Base-by-base conservation (phyloP, 2,888 invertebrate species). In the Trilocha varians region DNA sequence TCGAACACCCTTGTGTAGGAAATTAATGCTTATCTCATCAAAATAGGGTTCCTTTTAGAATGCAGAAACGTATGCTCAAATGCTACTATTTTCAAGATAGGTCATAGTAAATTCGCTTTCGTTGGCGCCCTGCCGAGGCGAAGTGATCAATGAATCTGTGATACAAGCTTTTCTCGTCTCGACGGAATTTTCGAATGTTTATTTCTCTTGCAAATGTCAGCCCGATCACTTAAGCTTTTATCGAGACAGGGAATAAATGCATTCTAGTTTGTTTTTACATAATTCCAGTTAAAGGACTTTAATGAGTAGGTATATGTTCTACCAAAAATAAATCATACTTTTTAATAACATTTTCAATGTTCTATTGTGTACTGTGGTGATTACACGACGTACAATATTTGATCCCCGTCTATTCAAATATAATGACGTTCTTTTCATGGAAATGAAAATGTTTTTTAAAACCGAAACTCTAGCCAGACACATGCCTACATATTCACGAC, bases 101-200 rank as follows among this genome's bases (percentile, higher is more conserved):
- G 48, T 50, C 52, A 50, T 55, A 61, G 66, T 60, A 71, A 65
- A 62, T 71, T 83, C 82, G 62, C 82, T 82, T 82, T 82, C 83
- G 77, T 74, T 79, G 70, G 76, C 70, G 59, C 57, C 59, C 51
- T 53, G 62, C 62, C 63, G 63, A 55, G 55, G 53, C 62, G 59
- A 62, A 57, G 53, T 76, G 79, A 80, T 82, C 82, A 83, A 83
- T 83, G 82, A 65, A 74, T 72, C 77, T 76, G 61, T 69, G 70
- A 65, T 65, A 68, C 65, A 65, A 72, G 69, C 72, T 71, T 71
- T 75, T 76, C 70, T 74, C 77, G 67, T 59, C 60, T 55, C 25
- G 65, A 59, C 69, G 70, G 69, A 65, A 61, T 67, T 67, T 69
- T 59, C 54, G 59, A 60, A 59, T 55, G 52, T 56, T 59, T 61